phyloP scores from a whole-genome alignment of 2,888 invertebrate species.

The Norana najaformis region DNA sequence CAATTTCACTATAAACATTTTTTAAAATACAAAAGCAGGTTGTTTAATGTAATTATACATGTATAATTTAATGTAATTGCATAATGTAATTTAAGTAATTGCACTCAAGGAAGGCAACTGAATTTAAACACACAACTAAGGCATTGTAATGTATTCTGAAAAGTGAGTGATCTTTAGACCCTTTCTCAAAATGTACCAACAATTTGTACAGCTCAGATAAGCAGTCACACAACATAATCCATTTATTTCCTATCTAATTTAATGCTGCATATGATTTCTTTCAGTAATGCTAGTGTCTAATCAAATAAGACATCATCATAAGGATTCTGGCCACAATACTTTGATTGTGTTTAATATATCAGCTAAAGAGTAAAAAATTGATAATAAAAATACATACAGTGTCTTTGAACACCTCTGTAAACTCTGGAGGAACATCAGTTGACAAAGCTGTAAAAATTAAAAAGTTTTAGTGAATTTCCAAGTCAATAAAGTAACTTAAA shows the following conservation, averaged over 20 bases:
- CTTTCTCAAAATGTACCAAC: background rate
- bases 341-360: background rate
- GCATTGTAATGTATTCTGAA: too few relatives aligned
- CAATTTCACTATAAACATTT: background rate
- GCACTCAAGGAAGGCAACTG: too few relatives aligned
- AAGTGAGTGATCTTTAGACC: too few relatives aligned
- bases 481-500: background rate
- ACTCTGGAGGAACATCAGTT: conserved; percentile 70
- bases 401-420: conserved; percentile 85
- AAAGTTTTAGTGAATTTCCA: background rate
- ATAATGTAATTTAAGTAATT: too few relatives aligned
- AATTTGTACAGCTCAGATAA: background rate
- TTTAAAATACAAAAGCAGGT: background rate
- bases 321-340: background rate
- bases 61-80: too few relatives aligned
- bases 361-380: background rate
- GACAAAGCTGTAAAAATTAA: conserved; percentile 34
- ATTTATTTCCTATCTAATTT: background rate
- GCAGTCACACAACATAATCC: background rate
- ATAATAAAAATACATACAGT: conserved; percentile 34
- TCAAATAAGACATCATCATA: background rate
- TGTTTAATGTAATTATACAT: background rate
- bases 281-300: background rate
- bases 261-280: background rate
- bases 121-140: too few relatives aligned